Base-by-base conservation (phyloP, 2,888 invertebrate species). In the Heliconius hortense region DNA sequence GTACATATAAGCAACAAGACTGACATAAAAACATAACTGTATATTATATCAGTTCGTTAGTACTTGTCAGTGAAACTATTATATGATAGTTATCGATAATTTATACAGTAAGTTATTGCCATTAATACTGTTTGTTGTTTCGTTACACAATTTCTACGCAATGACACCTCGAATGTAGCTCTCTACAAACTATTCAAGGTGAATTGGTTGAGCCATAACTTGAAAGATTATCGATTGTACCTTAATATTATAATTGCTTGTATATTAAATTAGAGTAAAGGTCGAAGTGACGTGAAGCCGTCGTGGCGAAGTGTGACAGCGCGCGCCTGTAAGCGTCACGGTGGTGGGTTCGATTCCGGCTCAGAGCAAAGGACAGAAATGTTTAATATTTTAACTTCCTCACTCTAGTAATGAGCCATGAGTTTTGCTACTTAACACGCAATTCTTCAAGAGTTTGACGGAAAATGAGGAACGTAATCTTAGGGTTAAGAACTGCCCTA, bases 121-220 rank as follows among this genome's bases (percentile, higher is more conserved):
- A 72, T 69, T 73, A 77, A 77, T 26, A 60, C 70, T 72, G 75
- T 78, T 74, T 75, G 77, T 78, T 63, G 74, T 73, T 75, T 39
- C n/a, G 76, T 79, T 79, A 79, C 79, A 76, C 77, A 79, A 77
- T 76, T 64, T 76, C 73, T 72, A 76, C 72, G 73, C 75, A 78
- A 76, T 69, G 76, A 79, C 74, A 78, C 72, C 63, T 77, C 70
- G 70, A 69, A 79, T 79, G 76, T 71, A 35, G 66, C 77, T 77
- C 75, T 78, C 76, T 75, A 78, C 72, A 64, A 78, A 76, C 43
- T 35, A 71, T 63, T 64, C 74, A 77, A 79, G 79, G 79, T 73
- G 39, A 62, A 21, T 60, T 13, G 28, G 66, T 66, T 24, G 39
- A 43, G 66, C 24, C 69, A 31, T 69, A 31, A 56, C 56, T 69